These are phyloP conservation scores for Ochropacha duplaris DNA, from an alignment of 2,888 invertebrate species.

Conservation along the genomic window DNA sequence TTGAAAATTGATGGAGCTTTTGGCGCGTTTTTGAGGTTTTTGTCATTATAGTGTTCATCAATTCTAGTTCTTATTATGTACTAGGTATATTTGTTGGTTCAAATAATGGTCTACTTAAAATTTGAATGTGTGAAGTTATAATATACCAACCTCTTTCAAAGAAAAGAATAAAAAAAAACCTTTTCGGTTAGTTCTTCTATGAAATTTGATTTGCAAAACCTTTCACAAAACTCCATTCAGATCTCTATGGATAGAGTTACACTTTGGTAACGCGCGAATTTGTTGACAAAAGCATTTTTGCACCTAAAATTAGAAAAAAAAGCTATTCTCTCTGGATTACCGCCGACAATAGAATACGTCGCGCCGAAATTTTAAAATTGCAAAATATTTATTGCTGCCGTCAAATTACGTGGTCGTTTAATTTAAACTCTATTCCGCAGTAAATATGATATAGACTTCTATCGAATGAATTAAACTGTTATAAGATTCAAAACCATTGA, in stretches of 20 bases:
- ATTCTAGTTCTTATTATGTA: too few relatives aligned
- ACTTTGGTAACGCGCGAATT: slow-evolving; percentile 23
- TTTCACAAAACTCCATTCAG: not conserved
- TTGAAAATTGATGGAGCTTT: not conserved
- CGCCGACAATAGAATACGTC: slow-evolving; percentile 36
- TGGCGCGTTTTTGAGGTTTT: too few relatives aligned
- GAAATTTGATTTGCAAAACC: not conserved
- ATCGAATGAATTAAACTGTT: slow-evolving; percentile 2
- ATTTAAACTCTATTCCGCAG: slow-evolving; percentile 6
- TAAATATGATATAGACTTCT: not conserved
- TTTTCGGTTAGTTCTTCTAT: not conserved
- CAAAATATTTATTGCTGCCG: not conserved
- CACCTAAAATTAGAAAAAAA: slow-evolving; percentile 27
- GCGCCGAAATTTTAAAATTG: slow-evolving; percentile 11
- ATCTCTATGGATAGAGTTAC: slow-evolving; percentile 26
- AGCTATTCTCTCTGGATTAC: slow-evolving; percentile 45
- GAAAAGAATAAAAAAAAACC: not conserved
- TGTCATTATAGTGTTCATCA: too few relatives aligned
- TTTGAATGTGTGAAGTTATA: not conserved
- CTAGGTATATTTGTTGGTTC: too few relatives aligned
- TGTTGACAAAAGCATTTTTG: slow-evolving; percentile 21
- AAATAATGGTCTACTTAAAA: too few relatives aligned
- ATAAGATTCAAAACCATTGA: too few relatives aligned
- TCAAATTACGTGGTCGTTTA: not conserved
- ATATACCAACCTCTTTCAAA: not conserved